Base-by-base conservation (phyloP, 2,888 invertebrate species). In the Chrysolina haemoptera region DNA sequence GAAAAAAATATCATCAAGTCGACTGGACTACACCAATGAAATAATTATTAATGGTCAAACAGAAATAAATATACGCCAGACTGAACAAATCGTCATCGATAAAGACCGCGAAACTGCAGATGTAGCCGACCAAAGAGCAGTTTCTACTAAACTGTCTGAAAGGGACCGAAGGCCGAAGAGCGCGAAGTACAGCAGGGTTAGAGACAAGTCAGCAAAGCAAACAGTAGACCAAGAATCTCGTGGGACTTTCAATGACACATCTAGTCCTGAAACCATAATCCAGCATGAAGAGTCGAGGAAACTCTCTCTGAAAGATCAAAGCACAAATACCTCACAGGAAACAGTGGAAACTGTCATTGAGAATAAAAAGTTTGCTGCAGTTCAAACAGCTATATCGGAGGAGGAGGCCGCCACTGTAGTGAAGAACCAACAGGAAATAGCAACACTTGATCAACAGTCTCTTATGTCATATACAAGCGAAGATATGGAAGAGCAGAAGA, bases 401-500 rank as follows among this genome's bases (percentile, higher is more conserved):
- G 62, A 68, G 22, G 63, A 41, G 16, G 27, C 67, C 18, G 1
- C 41, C 22, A 14, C 48, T 18, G 59, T 12, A 35, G 27, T 18
- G 6, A 16, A 50, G 65, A 59, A 12, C 8, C 12, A 12, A 43
- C 22, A 6, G n/a, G 40, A 20, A n/a, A 6, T 22, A 16, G 48
- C 5, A 53, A 55, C 16, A 22, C 12, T 50, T 27, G 86, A 85
- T 74, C 82, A 85, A 59, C 82, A 82, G 40, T 85, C 85, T 1
- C 40, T 83, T 48, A 79, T 82, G 69, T 86, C 86, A 9, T 84
- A 84, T 73, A 87, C 87, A 1, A 88, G 87, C 77, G 87, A 87
- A 74, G 87, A 87, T 59, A 79, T 80, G 10, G 85, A 87, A 70
- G 82, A 81, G 64, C 83, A 83, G n/a, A 73, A 75, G 55, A 82